Conservation (phyloP, 37 sponge, comb jelly and placozoan species). For the Chondrosia reniformis region DNA sequence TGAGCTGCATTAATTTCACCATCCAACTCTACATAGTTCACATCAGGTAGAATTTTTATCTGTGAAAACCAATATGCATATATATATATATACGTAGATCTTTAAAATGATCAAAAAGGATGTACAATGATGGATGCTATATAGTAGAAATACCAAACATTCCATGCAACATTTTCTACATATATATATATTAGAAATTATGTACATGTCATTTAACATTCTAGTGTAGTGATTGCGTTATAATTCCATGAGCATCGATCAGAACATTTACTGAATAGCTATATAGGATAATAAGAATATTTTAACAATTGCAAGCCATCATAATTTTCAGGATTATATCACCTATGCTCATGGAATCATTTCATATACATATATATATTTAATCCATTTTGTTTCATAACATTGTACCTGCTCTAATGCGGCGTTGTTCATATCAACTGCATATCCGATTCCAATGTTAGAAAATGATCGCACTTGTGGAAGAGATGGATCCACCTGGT, state of each 20-base stretch:
- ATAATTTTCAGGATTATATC: neutral
- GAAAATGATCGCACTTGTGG: neutral
- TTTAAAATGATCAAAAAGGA: neutral
- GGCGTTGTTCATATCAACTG: conserved; percentile 3
- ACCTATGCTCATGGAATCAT: neutral
- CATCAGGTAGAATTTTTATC: neutral
- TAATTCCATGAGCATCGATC: too few species aligned
- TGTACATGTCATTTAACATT: too few species aligned
- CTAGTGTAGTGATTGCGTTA: too few species aligned
- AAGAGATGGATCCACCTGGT: neutral
- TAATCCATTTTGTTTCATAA: neutral
- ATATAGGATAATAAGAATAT: too few species aligned
- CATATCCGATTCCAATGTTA: neutral
- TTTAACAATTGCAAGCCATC: too few species aligned
- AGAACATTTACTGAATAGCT: too few species aligned
- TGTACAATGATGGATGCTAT: too few species aligned
- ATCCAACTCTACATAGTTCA: conserved; percentile 6
- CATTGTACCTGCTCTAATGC: neutral
- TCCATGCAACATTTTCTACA: too few species aligned
- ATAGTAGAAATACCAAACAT: too few species aligned
- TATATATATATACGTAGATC: neutral
- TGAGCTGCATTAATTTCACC: neutral
- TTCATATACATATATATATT: neutral
- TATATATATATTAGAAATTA: too few species aligned
- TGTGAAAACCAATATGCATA: neutral